phyloP scores from a whole-genome alignment of 2,888 invertebrate species.

The Crossocerus cetratus region DNA sequence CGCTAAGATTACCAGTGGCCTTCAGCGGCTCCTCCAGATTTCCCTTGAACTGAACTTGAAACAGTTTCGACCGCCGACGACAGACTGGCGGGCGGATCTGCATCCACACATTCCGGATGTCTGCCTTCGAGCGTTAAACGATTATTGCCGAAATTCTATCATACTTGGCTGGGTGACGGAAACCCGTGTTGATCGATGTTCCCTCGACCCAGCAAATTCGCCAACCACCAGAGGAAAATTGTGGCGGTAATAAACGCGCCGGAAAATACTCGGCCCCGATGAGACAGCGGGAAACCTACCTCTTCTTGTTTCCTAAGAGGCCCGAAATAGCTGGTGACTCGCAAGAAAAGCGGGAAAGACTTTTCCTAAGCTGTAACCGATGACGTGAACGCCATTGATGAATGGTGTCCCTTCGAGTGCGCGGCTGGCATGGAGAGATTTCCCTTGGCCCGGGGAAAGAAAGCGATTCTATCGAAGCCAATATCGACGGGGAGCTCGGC shows the following conservation, averaged over 20 bases:
- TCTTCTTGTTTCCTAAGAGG: neutral
- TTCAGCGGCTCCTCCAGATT: constrained; percentile 32
- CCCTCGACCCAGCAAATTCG: neutral
- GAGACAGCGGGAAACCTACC: neutral
- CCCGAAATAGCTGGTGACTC: neutral
- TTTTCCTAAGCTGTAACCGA: neutral
- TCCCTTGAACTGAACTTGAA: constrained; percentile 25
- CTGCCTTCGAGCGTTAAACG: neutral
- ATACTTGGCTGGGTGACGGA: neutral
- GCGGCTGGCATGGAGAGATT: too few relatives aligned
- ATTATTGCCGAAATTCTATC: neutral
- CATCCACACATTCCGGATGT: constrained; percentile 4
- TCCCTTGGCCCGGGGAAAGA: too few relatives aligned
- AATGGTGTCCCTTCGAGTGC: too few relatives aligned
- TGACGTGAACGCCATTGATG: too few relatives aligned
- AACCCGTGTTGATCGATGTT: neutral
- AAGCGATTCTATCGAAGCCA: too few relatives aligned
- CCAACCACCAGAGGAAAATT: neutral
- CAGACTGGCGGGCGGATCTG: constrained; percentile 15
- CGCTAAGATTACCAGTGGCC: constrained; percentile 24
- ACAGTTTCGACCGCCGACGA: neutral
- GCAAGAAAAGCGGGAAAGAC: neutral
- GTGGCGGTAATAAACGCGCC: neutral
- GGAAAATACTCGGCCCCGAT: neutral
- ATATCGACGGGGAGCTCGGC: too few relatives aligned